phyloP scores from a whole-genome alignment of 2,113 vertebrate genomes.

The Polyodon spathula region DNA sequence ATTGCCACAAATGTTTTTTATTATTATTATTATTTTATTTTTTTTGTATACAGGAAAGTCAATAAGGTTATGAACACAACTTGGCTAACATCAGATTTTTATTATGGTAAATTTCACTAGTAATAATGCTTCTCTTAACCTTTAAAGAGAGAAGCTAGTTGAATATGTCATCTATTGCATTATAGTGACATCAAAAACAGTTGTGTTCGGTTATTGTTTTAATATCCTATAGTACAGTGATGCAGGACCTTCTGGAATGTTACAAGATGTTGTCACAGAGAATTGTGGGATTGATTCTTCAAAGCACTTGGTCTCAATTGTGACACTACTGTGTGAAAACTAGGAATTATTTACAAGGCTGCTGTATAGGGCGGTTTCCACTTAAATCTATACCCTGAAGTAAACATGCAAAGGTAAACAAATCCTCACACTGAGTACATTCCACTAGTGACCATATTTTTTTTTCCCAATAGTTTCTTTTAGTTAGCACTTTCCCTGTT shows the following conservation, averaged over 20 bases:
- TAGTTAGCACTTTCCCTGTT: background rate
- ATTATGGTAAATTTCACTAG: background rate
- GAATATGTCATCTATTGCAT: slow-evolving; percentile 8
- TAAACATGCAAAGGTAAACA: background rate
- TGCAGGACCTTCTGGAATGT: slow-evolving; percentile 41
- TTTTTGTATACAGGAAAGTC: too few species aligned
- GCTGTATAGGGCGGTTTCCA: slow-evolving; percentile 10
- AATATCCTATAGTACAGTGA: slow-evolving; percentile 25
- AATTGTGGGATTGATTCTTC: slow-evolving; percentile 33
- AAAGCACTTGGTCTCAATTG: slow-evolving; percentile 13
- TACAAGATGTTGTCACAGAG: slow-evolving; percentile 47
- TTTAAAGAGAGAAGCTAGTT: background rate
- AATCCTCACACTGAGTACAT: background rate
- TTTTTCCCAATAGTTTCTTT: background rate
- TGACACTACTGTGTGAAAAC: slow-evolving; percentile 18
- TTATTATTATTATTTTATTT: too few species aligned
- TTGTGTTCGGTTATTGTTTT: slow-evolving; percentile 37
- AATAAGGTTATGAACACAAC: too few species aligned
- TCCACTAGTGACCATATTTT: background rate
- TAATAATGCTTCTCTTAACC: background rate
- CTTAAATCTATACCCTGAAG: background rate
- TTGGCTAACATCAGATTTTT: background rate
- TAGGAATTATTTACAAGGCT: slow-evolving; percentile 19
- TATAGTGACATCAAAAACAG: slow-evolving; percentile 26
- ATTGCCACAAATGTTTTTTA: too few species aligned